phyloP scores from a whole-genome alignment of 2,888 invertebrate species.

The Parnassius smintheus region DNA sequence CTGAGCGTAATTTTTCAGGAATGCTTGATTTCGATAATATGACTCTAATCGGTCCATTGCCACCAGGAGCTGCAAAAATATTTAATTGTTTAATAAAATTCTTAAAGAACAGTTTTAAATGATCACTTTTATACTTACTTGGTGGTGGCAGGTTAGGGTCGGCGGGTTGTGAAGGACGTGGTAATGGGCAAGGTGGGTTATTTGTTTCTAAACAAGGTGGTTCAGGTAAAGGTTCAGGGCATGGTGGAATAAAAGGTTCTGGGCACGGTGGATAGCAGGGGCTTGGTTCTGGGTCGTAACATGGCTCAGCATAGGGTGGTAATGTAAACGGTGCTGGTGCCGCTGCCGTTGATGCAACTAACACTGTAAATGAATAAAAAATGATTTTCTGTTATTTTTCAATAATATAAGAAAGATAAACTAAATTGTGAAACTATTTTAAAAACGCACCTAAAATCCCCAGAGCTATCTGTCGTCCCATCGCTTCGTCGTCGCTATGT shows the following conservation, averaged over 20 bases:
- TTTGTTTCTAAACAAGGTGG: too few species aligned
- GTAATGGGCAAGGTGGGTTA: too few species aligned
- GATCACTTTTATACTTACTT: conserved; percentile 12
- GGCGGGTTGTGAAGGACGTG: too few species aligned
- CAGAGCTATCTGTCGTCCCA: conserved; percentile 62
- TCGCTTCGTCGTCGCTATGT: conserved; percentile 30
- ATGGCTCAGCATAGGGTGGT: too few species aligned
- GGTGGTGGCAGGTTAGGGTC: too few species aligned
- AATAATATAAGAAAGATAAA: neutral
- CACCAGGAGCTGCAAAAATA: conserved; percentile 47
- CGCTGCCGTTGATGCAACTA: conserved; percentile 53
- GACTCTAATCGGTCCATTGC: conserved; percentile 40
- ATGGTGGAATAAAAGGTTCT: too few species aligned
- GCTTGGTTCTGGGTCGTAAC: too few species aligned
- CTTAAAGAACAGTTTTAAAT: neutral
- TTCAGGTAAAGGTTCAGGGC: too few species aligned
- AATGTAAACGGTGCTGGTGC: conserved; percentile 47
- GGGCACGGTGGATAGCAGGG: too few species aligned
- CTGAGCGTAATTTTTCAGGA: conserved; percentile 39
- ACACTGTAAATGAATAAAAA: conserved; percentile 38
- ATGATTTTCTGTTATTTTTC: neutral
- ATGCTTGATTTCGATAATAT: conserved; percentile 37
- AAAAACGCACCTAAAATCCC: conserved; percentile 46
- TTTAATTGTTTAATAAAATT: neutral
- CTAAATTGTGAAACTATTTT: neutral